These are phyloP conservation scores for Deroplatys truncata DNA, from an alignment of 2,888 invertebrate genomes.

Conservation along the genomic window DNA sequence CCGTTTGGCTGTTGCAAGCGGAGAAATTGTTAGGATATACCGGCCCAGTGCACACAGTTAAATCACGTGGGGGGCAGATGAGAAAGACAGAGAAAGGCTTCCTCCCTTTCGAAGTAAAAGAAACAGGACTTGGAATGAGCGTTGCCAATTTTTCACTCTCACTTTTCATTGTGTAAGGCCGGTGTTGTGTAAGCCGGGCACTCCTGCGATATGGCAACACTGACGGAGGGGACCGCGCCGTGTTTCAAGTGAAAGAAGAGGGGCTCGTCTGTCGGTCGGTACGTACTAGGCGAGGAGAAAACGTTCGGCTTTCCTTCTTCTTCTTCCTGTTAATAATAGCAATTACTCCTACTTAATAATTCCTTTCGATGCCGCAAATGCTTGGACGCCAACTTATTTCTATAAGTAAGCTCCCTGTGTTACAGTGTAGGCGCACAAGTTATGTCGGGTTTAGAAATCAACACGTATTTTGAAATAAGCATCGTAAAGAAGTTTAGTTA, in stretches of 20 bases:
- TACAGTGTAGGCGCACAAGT: too few relatives aligned
- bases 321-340: too few relatives aligned
- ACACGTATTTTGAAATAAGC: too few relatives aligned
- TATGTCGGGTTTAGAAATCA: too few relatives aligned
- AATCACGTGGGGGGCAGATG: not conserved
- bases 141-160: slow-evolving; percentile 17
- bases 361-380: too few relatives aligned
- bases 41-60: not conserved
- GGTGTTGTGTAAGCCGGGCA: not conserved
- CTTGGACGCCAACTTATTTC: too few relatives aligned
- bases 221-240: not conserved
- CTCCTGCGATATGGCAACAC: not conserved
- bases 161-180: slow-evolving; percentile 17
- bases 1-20: too few relatives aligned
- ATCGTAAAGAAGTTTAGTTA: too few relatives aligned
- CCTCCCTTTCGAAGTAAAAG: not conserved
- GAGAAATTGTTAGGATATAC: too few relatives aligned
- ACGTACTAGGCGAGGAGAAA: not conserved
- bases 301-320: not conserved
- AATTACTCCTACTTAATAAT: too few relatives aligned
- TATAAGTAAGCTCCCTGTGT: too few relatives aligned
- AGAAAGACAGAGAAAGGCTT: not conserved
- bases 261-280: not conserved
- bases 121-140: not conserved
- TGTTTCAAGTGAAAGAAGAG: slow-evolving; percentile 10